Evolutionary conservation across 1,140 invertebrate genomes (phyloP), one percentile per base, ranked within the genome.

Genomic region (Rhagoletis zephyria): DNA sequence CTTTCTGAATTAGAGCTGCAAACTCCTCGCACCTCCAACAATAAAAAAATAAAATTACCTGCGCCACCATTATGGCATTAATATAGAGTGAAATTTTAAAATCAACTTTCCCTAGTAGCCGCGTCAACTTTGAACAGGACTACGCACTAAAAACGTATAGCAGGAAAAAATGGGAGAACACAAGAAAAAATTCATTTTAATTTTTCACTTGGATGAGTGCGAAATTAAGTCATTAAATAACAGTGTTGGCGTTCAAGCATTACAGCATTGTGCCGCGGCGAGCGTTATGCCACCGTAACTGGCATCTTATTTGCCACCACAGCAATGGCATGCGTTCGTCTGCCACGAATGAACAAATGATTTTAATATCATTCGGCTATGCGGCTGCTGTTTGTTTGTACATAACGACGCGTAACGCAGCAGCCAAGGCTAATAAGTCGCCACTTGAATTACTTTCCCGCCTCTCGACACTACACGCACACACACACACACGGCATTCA

Each of bases 201-300:
- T 91, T 91, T 92, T 91, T 91, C 91, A 91, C 91, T 91, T 90
- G 91, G 90, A 90, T 91, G 91, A 91, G 90, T 92, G 90, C 91
- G 87, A 89, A 91, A 91, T 91, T 91, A 91, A 91, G 91, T 91
- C 91, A 91, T 91, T 91, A 91, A 91, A 89, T 89, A 90, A 91
- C 91, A 90, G 90, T 90, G 90, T 40, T 81, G 45, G 77, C 87
- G 88, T 74, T 88, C 16, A 63, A 88, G 86, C 88, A 88, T 91
- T 89, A 63, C 86, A 70, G 87, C 85, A 77, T 87, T 56, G 61
- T 60, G 64, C 59, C 60, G 12, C 42, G 63, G 67, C 51, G 16
- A 48, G 19, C 51, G 12, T 59, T 85, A 59, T 59, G 81, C 9
- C 56, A 63, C 9, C 56, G 42, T 59, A 59, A 63, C 56, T 85